Evolutionary conservation across 2,797 vertebrate species (phyloP).

Genomic region (Octomys mimax): DNA sequence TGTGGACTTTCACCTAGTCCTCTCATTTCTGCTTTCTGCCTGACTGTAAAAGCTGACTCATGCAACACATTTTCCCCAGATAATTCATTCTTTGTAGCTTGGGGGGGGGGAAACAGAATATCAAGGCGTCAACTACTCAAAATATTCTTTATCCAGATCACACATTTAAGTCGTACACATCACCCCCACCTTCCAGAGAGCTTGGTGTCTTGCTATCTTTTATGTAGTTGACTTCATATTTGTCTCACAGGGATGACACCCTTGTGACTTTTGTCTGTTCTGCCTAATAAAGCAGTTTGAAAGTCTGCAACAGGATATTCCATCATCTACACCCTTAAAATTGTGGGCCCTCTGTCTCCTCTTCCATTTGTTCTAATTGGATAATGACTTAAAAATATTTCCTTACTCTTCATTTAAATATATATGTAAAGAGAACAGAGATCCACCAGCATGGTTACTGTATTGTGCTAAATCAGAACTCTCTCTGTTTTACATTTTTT

Average conservation of each 20-base stretch:
- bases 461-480: background rate
- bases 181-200: background rate
- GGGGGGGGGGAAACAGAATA: background rate
- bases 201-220: background rate
- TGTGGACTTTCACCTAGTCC: background rate
- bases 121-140: background rate
- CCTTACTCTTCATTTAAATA: conserved; percentile 17
- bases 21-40: background rate
- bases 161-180: background rate
- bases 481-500: background rate
- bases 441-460: background rate
- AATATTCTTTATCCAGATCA: background rate
- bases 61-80: background rate
- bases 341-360: background rate
- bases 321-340: background rate
- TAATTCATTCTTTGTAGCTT: background rate
- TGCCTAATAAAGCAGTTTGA: background rate
- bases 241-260: background rate
- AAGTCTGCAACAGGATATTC: background rate
- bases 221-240: background rate
- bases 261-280: background rate
- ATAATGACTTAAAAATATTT: conserved; percentile 34
- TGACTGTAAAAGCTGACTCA: background rate
- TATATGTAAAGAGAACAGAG: background rate
- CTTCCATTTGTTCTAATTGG: background rate